Percentiles rank a stretch among this genome's conserved stretches.
Conservation (phyloP, 2,888 invertebrate genomes). For the Ennomos fuscantarius region DNA sequence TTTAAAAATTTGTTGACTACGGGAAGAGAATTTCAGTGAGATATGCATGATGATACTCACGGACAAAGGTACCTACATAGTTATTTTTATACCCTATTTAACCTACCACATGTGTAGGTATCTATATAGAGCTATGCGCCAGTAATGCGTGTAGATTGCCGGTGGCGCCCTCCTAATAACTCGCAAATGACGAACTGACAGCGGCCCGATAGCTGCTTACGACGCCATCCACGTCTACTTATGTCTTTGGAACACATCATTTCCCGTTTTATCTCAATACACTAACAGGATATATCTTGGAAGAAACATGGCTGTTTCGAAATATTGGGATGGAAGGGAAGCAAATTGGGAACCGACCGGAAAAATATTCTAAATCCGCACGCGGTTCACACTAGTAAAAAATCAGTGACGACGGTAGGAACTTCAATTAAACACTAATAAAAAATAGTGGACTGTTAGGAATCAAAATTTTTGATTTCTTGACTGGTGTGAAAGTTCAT, state of each 20-base stretch:
- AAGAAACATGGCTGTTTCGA: slow-evolving; percentile 19
- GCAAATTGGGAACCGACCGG: neutral
- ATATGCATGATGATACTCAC: too few relatives aligned
- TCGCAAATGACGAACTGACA: slow-evolving; percentile 55
- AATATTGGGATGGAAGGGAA: neutral
- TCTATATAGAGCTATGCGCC: neutral
- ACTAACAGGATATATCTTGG: slow-evolving; percentile 23
- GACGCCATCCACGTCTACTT: slow-evolving; percentile 26
- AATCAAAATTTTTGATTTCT: too few relatives aligned
- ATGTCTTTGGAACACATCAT: slow-evolving; percentile 26
- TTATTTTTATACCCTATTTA: too few relatives aligned
- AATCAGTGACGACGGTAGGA: too few relatives aligned
- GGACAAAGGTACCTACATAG: too few relatives aligned
- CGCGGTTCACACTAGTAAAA: too few relatives aligned
- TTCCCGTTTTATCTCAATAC: slow-evolving; percentile 24
- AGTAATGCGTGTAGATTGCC: slow-evolving; percentile 15
- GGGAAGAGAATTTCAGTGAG: too few relatives aligned
- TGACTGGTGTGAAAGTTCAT: too few relatives aligned
- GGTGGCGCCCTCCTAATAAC: slow-evolving; percentile 52
- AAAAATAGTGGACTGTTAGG: neutral
- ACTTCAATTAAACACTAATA: neutral
- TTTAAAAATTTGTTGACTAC: too few relatives aligned
- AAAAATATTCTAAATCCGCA: too few relatives aligned
- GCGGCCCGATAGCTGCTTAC: slow-evolving; percentile 50
- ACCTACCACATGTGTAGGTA: too few relatives aligned